phyloP scores from a whole-genome alignment of 2,797 vertebrate species.

The Paramormyrops hopkinsi region DNA sequence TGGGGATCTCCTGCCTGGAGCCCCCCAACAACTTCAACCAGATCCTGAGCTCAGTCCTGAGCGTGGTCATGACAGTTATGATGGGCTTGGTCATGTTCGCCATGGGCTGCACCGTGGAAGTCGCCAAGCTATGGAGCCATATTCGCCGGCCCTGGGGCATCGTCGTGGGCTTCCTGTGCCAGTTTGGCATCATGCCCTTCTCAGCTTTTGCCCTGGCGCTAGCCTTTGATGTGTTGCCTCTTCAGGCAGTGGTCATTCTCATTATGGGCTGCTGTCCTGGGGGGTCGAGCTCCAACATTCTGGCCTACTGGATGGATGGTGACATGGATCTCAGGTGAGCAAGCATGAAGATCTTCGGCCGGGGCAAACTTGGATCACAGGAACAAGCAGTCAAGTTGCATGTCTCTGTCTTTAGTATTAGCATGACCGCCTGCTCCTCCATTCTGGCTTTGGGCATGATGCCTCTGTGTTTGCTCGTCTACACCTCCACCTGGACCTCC shows the following conservation, averaged over 20 bases:
- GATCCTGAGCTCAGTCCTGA: conserved; percentile 60
- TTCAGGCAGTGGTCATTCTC: conserved; percentile 61
- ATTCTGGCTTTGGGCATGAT: conserved; percentile 69
- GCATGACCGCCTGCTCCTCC: conserved; percentile 73
- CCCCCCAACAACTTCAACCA: conserved; percentile 57
- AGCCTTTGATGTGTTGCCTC: conserved; percentile 50
- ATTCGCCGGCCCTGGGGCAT: conserved; percentile 87
- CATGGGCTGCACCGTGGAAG: conserved; percentile 92
- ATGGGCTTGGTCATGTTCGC: conserved; percentile 91
- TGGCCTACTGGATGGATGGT: conserved; percentile 61
- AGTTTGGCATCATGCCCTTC: conserved; percentile 98
- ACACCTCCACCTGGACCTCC: conserved; percentile 54
- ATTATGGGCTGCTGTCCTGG: conserved; percentile 75
- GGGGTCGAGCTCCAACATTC: conserved; percentile 68
- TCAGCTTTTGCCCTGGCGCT: conserved; percentile 67
- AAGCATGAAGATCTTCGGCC: background rate
- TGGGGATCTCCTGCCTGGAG: conserved; percentile 64
- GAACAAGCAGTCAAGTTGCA: background rate
- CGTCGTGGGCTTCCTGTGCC: conserved; percentile 85
- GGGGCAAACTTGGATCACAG: background rate
- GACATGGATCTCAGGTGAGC: conserved; percentile 81
- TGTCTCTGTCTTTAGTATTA: conserved; percentile 52
- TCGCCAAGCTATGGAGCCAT: conserved; percentile 71
- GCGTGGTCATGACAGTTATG: conserved; percentile 72
- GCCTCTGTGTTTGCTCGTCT: conserved; percentile 74